Percentiles rank a stretch among this genome's conserved stretches.
phyloP scores from a whole-genome alignment of 1,140 invertebrate species.

The Drosophila virilis region DNA sequence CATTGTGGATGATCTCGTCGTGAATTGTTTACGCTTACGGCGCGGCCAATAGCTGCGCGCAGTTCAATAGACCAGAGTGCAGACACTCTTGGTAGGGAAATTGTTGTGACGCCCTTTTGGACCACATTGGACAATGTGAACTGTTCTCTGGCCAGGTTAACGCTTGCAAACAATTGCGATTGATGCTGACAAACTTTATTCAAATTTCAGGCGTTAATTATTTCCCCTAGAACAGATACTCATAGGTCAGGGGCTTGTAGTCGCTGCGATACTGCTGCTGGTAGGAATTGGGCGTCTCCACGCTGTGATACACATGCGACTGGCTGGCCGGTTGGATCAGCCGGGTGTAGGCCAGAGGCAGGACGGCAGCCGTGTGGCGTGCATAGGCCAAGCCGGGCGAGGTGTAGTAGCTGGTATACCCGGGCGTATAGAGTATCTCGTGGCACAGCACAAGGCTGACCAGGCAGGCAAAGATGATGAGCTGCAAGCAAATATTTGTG shows the following conservation, averaged over 20 bases:
- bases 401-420: conserved; percentile 44
- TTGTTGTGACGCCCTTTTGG: conserved; percentile 26
- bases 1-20: conserved; percentile 9
- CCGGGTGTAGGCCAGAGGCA: conserved; percentile 67
- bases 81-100: conserved; percentile 32
- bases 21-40: conserved; percentile 23
- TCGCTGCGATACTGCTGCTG: conserved; percentile 81
- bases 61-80: conserved; percentile 37
- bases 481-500: conserved; percentile 18
- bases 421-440: conserved; percentile 63
- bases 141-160: not conserved
- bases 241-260: conserved; percentile 74
- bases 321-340: conserved; percentile 52
- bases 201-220: conserved; percentile 58
- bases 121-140: not conserved
- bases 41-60: conserved; percentile 33
- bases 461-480: conserved; percentile 60
- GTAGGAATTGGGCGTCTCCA: conserved; percentile 70
- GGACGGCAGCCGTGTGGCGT: conserved; percentile 5
- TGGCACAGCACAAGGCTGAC: conserved; percentile 51
- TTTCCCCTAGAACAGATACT: conserved; percentile 58
- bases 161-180: conserved; percentile 1
- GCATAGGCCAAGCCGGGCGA: conserved; percentile 23
- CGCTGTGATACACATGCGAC: conserved; percentile 74
- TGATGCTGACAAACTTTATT: conserved; percentile 61